Base-by-base conservation (phyloP, 2,888 invertebrate species). In the Auanema freiburgensis region DNA sequence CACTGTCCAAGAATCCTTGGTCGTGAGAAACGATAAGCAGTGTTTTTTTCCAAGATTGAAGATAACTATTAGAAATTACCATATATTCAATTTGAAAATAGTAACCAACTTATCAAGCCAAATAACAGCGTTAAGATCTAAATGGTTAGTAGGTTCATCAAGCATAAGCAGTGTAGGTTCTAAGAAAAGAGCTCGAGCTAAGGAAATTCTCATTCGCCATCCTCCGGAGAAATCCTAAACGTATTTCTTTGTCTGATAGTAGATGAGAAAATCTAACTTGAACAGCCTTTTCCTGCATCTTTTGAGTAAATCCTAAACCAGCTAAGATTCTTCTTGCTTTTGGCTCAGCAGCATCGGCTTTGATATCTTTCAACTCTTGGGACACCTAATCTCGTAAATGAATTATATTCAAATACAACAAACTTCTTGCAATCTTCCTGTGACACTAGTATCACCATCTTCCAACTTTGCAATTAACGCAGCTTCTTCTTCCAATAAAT, bases 61-160 rank as follows among this genome's bases (percentile, higher is more conserved):
- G 88, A 84, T 97, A 97, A 85, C 91, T 92, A 72, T 59, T 85
- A 23, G 5, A 25, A 49, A 2, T 5, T 33, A 53, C 14, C 33
- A 8, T 53, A 10, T 23, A 14, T 41, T 21, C 5, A n/a, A n/a
- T 14, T 40, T 12, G 16, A 42, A 57, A 51, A 46, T 40, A 41
- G 67, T 57, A 18, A 86, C 89, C 88, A 86, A 92, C 91, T 98
- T 97, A 84, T 99, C 98, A 62, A 99, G 88, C 98, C 98, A 98
- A 88, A 99, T 99, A 56, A 98, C 98, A 72, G 98, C 98, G 84
- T 98, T 99, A 64, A 98, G 88, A 88, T 98, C 98, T 79, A 98
- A 90, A 86, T 98, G 98, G 87, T 99, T 98, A 0, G 98, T 98
- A 72, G 98, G 98, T 88, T 98, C 98, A 86, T 99, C 98, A 41